Conservation (phyloP, 2,797 vertebrate species). For the Sebastes kiyomatsui region DNA sequence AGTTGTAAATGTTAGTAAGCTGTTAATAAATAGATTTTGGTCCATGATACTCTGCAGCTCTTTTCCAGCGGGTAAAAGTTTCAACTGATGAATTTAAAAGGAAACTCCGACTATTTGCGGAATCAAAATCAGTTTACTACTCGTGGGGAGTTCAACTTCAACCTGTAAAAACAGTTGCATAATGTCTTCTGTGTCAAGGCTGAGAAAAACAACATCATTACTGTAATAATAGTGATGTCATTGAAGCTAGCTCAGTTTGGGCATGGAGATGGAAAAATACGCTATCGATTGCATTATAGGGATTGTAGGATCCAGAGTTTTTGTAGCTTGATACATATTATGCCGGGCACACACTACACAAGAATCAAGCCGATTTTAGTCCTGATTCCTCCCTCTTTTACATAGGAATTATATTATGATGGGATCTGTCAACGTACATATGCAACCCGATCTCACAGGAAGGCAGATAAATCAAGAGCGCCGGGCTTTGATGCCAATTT, state of each 20-base stretch:
- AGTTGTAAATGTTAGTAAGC: not conserved
- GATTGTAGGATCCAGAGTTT: not conserved
- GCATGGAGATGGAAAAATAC: not conserved
- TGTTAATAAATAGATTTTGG: not conserved
- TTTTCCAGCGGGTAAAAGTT: not conserved
- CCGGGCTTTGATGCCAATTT: too few species aligned
- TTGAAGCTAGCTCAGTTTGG: not conserved
- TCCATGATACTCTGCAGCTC: not conserved
- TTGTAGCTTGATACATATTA: not conserved
- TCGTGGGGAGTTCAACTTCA: not conserved
- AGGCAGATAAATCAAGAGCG: too few species aligned
- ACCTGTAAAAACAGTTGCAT: not conserved
- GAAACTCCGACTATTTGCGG: not conserved
- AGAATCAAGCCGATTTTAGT: fast-evolving
- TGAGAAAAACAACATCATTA: not conserved
- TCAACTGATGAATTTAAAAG: not conserved
- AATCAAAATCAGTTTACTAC: not conserved
- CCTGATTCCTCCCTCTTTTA: fast-evolving
- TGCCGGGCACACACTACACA: too few species aligned
- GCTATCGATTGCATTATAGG: not conserved
- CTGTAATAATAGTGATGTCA: not conserved
- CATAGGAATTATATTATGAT: not conserved
- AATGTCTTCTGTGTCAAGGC: not conserved
- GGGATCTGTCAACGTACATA: not conserved
- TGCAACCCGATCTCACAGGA: too few species aligned